A percentile compares a stretch with the other conserved stretches of the same genome.
Evolutionary conservation across 2,113 vertebrate species (phyloP).

Genomic region (Psettodes erumei): DNA sequence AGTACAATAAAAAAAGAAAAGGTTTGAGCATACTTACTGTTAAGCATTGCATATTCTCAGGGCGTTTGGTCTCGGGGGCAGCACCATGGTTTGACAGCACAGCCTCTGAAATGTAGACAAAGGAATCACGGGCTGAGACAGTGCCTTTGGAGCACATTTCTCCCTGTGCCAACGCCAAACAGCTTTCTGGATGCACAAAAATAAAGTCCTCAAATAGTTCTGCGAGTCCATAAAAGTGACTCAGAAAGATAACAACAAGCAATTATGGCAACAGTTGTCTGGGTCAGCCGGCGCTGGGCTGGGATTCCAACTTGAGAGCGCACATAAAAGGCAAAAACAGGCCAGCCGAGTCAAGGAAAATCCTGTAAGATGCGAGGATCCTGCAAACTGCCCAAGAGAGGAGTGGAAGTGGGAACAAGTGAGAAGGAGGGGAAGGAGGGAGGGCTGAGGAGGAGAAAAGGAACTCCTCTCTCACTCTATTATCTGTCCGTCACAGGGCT

Average conservation of each 20-base stretch:
- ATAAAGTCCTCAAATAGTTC: constrained; percentile 66
- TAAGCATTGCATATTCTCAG: constrained; percentile 85
- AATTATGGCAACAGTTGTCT: constrained; percentile 64
- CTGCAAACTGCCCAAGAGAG: constrained; percentile 72
- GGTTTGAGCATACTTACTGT: constrained; percentile 79
- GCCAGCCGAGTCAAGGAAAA: constrained; percentile 52
- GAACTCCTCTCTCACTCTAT: constrained; percentile 82
- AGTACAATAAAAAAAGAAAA: background rate
- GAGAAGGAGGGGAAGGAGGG: constrained; percentile 68
- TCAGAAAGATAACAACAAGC: constrained; percentile 48
- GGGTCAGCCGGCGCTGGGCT: constrained; percentile 50
- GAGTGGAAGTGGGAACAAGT: constrained; percentile 76
- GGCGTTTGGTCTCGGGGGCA: constrained; percentile 72
- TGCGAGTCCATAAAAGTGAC: constrained; percentile 73
- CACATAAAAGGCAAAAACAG: constrained; percentile 52
- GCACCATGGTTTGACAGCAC: constrained; percentile 76
- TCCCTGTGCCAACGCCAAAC: constrained; percentile 58
- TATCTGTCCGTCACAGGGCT: constrained; percentile 81
- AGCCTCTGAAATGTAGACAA: constrained; percentile 80
- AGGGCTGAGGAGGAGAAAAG: constrained; percentile 75
- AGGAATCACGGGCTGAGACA: constrained; percentile 83
- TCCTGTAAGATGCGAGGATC: constrained; percentile 69
- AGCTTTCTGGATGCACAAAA: constrained; percentile 55
- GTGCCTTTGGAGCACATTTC: constrained; percentile 83
- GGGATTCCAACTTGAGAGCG: constrained; percentile 55